Conservation (phyloP, 2,797 vertebrate species). For the Peromyscus melanophrys region DNA sequence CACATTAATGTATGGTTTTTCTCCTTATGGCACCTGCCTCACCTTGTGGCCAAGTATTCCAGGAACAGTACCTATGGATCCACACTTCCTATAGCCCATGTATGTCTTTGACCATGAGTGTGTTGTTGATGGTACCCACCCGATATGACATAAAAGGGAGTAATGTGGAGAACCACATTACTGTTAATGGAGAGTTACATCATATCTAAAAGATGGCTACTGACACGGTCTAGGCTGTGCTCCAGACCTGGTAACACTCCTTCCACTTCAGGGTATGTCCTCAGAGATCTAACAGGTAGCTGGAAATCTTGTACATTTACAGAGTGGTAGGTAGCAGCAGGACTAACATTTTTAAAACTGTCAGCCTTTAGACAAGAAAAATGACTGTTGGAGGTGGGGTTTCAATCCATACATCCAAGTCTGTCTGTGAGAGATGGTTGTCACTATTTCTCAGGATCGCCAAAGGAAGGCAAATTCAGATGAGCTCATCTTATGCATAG, state of each 20-base stretch:
- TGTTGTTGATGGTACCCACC: background rate
- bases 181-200: too few species aligned
- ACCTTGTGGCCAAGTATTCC: background rate
- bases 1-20: background rate
- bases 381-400: background rate
- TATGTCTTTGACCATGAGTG: background rate
- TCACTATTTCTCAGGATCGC: background rate
- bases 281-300: background rate
- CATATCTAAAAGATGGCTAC: background rate
- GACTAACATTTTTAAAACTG: background rate
- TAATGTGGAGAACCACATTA: background rate
- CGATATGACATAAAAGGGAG: background rate
- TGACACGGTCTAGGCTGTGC: background rate
- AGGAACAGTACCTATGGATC: background rate
- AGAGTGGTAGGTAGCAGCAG: background rate
- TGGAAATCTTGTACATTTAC: background rate
- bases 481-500: background rate
- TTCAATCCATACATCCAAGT: background rate
- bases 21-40: background rate
- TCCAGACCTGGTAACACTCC: background rate
- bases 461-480: background rate
- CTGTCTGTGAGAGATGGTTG: background rate
- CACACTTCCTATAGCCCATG: background rate
- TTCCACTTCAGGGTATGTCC: background rate
- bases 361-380: background rate